phyloP scores from a whole-genome alignment of 1,140 invertebrate genomes.

The Drosophila asahinai region DNA sequence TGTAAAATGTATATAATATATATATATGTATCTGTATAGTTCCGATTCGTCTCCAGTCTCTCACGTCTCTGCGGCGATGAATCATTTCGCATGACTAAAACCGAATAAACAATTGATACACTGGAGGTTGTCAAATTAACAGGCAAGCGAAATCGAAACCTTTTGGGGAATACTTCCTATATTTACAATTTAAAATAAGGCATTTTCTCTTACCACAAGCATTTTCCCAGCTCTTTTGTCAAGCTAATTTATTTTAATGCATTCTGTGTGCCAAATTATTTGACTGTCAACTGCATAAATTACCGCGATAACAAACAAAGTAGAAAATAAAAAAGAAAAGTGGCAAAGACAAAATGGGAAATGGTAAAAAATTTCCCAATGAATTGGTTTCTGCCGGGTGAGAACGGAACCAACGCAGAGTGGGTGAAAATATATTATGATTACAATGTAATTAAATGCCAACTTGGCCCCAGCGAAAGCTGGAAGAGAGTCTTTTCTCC shows the following conservation, averaged over 20 bases:
- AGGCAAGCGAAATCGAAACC: constrained; percentile 1
- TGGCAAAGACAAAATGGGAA: constrained; percentile 25
- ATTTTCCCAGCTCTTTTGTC: constrained; percentile 16
- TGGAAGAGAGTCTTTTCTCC: constrained; percentile 13
- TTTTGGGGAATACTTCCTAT: not conserved
- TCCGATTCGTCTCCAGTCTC: constrained; percentile 38
- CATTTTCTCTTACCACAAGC: not conserved
- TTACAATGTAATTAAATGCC: constrained; percentile 56
- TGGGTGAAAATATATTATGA: constrained; percentile 57
- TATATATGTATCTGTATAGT: constrained; percentile 24
- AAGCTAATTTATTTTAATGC: constrained; percentile 51
- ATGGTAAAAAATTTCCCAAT: constrained; percentile 41
- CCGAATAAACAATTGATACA: constrained; percentile 19
- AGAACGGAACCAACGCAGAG: constrained; percentile 28
- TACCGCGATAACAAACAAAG: constrained; percentile 27
- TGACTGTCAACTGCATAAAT: constrained; percentile 58
- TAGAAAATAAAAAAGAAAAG: constrained; percentile 24
- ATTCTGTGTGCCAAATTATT: constrained; percentile 48
- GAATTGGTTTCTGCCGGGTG: constrained; percentile 31
- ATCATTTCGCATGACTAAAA: constrained; percentile 53
- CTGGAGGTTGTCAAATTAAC: constrained; percentile 14
- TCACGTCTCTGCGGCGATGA: constrained; percentile 59
- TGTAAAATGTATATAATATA: constrained; percentile 12
- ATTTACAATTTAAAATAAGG: constrained; percentile 12
- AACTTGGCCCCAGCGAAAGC: constrained; percentile 50